Evolutionary conservation across 2,797 vertebrate genomes (phyloP), one percentile per base, ranked within the genome.

Genomic region (Pristis pectinata): DNA sequence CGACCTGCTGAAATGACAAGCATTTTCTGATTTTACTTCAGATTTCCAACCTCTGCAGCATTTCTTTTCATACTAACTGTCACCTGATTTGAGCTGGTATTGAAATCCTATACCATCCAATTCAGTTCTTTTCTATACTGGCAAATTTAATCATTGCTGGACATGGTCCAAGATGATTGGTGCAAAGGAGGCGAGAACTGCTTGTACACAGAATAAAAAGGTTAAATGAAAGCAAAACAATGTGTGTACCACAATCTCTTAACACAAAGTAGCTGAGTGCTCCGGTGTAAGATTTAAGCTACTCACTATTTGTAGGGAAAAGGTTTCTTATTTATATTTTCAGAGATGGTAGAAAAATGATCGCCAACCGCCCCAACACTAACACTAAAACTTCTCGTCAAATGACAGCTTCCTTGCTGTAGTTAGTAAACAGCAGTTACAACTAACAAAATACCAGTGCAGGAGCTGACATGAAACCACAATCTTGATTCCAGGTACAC

Each of bases 381-480:
- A 93, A 72, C 41, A 72, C 67, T 41, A 74, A 64, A 37, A 61
- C 56, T 17, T 19, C 27, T 13, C 87, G 56, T 59, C 56, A 59
- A 34, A n/a, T 87, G 53, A n/a, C 53, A 87, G 53, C 85, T 59
- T 87, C 85, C 85, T 87, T 87, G 27, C 85, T 61, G n/a, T 61
- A 59, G 56, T 87, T 30, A 30, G 85, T 61, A 59, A 87, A 87
- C 53, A 61, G 53, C 53, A 61, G 34, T 87, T n/a, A 19, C 53
- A 59, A 87, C 53, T 15, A 15, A 17, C 17, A 22, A 89, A 34
- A 61, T 64, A 37, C 22, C 85, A 37, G 85, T 89, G 8, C 85
- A 89, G 30, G 56, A 22, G 59, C 85, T 89, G 85, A 89, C 56
- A 89, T 5, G n/a, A 89, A 89, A 59, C 8, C 6, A 13, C 34